These are phyloP conservation scores for Notothenia coriiceps DNA, from an alignment of 2,113 vertebrate species.

Conservation along the genomic window DNA sequence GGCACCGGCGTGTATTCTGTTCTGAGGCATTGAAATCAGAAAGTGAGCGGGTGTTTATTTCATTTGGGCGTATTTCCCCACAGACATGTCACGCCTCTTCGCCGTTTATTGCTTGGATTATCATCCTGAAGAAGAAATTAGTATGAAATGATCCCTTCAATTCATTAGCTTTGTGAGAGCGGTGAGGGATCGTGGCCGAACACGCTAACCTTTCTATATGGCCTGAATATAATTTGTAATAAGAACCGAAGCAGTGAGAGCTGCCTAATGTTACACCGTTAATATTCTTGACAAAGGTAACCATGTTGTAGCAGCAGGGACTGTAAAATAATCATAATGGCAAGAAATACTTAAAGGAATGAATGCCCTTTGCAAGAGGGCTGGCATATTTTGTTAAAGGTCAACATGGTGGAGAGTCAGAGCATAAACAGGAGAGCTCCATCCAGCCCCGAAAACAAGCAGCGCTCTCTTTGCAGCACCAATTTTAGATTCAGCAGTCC, in stretches of 20 bases:
- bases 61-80: constrained; percentile 75
- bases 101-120: constrained; percentile 71
- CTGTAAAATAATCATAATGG: constrained; percentile 60
- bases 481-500: constrained; percentile 74
- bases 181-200: constrained; percentile 34
- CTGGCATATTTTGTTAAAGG: constrained; percentile 69
- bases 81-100: constrained; percentile 52
- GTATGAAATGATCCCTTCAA: constrained; percentile 64
- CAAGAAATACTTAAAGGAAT: constrained; percentile 58
- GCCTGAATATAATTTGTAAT: constrained; percentile 40
- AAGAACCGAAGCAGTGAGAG: constrained; percentile 27
- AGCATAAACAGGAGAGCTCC: constrained; percentile 56
- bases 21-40: constrained; percentile 66
- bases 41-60: constrained; percentile 76
- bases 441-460: constrained; percentile 54
- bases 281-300: constrained; percentile 49
- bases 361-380: constrained; percentile 55
- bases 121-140: constrained; percentile 77
- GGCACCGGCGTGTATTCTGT: constrained; percentile 31
- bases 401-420: constrained; percentile 34
- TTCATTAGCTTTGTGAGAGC: constrained; percentile 42
- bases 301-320: constrained; percentile 30
- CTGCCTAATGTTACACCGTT: constrained; percentile 39
- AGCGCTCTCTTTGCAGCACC: constrained; percentile 53
- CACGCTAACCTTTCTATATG: constrained; percentile 41